phyloP scores from a whole-genome alignment of 35 echinoderm and acorn worm species.

The Heliocidaris erythrogramma region DNA sequence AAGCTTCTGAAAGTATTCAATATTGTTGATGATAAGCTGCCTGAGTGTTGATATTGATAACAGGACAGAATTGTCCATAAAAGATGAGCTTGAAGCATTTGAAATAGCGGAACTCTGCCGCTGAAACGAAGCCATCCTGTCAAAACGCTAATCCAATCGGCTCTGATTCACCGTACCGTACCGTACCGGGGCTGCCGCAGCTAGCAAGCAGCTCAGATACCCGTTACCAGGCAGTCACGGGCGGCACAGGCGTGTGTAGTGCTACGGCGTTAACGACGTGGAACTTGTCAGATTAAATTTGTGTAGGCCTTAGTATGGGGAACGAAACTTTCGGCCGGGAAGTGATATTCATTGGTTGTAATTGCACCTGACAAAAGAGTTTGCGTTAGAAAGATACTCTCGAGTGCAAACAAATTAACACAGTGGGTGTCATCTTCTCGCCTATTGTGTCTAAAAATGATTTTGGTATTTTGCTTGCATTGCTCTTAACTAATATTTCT shows the following conservation, averaged over 20 bases:
- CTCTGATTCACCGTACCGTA: not conserved
- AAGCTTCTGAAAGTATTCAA: conserved; percentile 83
- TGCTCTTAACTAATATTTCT: not conserved
- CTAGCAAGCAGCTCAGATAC: no score
- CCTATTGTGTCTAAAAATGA: not conserved
- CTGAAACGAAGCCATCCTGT: conserved; percentile 25
- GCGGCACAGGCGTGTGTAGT: not conserved
- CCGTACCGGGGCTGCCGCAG: not conserved
- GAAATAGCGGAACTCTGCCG: conserved; percentile 45
- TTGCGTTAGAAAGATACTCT: not conserved
- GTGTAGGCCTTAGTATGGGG: not conserved
- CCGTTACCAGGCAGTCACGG: not conserved
- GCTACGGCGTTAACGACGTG: not conserved
- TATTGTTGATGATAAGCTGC: conserved; percentile 88
- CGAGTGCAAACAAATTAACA: not conserved
- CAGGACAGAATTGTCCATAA: conserved; percentile 64
- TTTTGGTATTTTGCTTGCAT: not conserved
- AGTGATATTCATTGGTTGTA: not conserved
- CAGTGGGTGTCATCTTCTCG: not conserved
- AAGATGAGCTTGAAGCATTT: conserved; percentile 48
- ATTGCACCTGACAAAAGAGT: not conserved
- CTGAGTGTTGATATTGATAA: conserved; percentile 76
- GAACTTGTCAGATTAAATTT: not conserved
- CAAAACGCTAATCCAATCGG: not conserved
- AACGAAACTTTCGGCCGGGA: not conserved